Evolutionary conservation across 2,797 vertebrate genomes (phyloP), one percentile per base, ranked within the genome.

Genomic region (Platalea minor): DNA sequence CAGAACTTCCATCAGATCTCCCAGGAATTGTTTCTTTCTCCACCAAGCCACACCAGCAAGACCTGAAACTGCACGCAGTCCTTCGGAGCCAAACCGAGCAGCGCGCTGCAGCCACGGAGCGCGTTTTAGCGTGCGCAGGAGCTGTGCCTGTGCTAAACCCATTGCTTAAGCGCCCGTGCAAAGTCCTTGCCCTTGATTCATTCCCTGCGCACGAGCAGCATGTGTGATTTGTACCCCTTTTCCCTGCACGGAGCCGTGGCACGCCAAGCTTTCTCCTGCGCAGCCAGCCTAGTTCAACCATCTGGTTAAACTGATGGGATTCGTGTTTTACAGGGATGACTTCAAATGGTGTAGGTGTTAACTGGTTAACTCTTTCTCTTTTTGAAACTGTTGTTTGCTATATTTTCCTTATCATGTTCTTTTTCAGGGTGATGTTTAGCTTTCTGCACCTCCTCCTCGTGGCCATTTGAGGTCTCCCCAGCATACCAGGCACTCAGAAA

Each of bases 51-150:
- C 41, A 35, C 8, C 3, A 5, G 23, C 28, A 28, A 45, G 63
- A 12, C 31, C 11, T 7, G 20, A 16, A n/a, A 24, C 39, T 20
- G 13, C 24, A 13, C 6, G 7, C 31, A 48, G 14, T 6, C 13
- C n/a, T 46, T 8, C 11, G 57, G 57, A 64, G 46, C n/a, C 51
- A 39, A 35, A 33, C 1, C 3, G 60, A 72, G 24, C 43, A 41
- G 51, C 11, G 17, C 0, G 4, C 39, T 15, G n/a, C 45, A 72
- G 78, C 65, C 7, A 2, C 0, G 1, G 53, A 57, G 1, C 43
- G 17, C 11, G 7, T 24, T 43, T 37, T 20, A 70, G 51, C 73
- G 9, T 1, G 2, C 37, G 24, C 25, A 4, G n/a, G 60, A 73
- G 45, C 35, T 18, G 14, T 13, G 72, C 11, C 35, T 17, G 20